phyloP scores from a whole-genome alignment of 2,113 vertebrate species.

The Equus przewalskii region DNA sequence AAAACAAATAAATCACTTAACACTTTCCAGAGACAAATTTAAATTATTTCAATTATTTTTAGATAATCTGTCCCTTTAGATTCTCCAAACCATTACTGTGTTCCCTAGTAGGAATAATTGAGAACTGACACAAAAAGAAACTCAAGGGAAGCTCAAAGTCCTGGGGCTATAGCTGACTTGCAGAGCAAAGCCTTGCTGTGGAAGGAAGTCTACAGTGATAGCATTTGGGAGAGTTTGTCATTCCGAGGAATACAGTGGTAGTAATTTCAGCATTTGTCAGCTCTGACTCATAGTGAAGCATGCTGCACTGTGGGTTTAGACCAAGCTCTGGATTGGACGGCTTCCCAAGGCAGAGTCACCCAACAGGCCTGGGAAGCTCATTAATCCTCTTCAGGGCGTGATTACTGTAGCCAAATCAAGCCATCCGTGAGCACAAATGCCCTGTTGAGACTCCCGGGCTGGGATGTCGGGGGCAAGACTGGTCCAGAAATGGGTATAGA shows the following conservation, averaged over 20 bases:
- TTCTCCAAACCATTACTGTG: background rate
- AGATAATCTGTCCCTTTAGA: background rate
- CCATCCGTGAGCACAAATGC: background rate
- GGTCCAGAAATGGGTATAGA: background rate
- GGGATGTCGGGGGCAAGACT: background rate
- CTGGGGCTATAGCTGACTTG: background rate
- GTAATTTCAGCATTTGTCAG: background rate
- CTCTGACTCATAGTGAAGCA: constrained; percentile 63
- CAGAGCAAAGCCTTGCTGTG: background rate
- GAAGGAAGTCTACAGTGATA: background rate
- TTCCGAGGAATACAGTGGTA: background rate
- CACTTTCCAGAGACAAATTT: constrained; percentile 48
- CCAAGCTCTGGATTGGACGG: background rate
- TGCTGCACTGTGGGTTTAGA: background rate
- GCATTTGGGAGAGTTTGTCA: background rate
- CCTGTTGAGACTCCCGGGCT: background rate
- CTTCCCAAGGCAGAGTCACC: constrained; percentile 66
- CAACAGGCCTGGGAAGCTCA: constrained; percentile 53
- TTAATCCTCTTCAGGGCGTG: constrained; percentile 59
- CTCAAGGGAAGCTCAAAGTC: background rate
- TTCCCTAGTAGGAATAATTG: background rate
- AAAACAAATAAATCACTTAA: constrained; percentile 43
- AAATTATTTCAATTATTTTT: background rate
- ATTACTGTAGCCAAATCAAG: background rate
- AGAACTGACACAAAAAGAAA: background rate